Evolutionary conservation across 2,888 invertebrate species (phyloP), one percentile per base, ranked within the genome.

Genomic region (Lithosia quadra): DNA sequence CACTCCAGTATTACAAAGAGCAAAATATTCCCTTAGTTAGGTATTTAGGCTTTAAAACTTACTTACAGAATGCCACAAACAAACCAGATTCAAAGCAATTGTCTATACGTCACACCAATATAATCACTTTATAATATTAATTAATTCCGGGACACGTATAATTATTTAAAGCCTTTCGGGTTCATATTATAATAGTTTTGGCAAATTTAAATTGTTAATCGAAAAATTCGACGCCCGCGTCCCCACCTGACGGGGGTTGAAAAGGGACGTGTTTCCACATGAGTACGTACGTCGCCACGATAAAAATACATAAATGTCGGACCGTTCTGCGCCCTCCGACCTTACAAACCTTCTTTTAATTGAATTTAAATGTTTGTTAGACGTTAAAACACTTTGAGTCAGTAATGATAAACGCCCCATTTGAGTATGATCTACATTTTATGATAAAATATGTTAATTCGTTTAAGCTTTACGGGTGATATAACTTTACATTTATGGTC

Each of bases 61-160:
- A 28, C 28, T 11, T 36, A 11, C 10, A 10, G 0, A 36, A 9
- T 36, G 10, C 43, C 43, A 13, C 39, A 15, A 39, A 39, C 18
- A 43, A 15, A 39, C 18, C 18, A 43, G 43, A 15, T 15, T 15
- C 2, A 7, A 18, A 18, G 43, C 7, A 18, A 43, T 15, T 43
- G 49, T n/a, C 1, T 49, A 9, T 49, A 49, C n/a, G 9, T 49
- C 49, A 49, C n/a, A 2, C 9, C 8, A 49, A n/a, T 49, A n/a
- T 18, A 49, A 9, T 9, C n/a, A 0, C 15, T 56, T 9, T 22
- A 56, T 8, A 15, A 22, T 21, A 10, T n/a, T 68, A 76, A 81
- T 81, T 71, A 79, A 80, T 81, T 71, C 79, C 58, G 58, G 65
- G 61, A 68, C 77, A 79, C 80, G 75, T 72, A 66, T 79, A 65